Evolutionary conservation across 2,888 invertebrate genomes (phyloP), one percentile per base, ranked within the genome.

Genomic region (Dynastes tityus): DNA sequence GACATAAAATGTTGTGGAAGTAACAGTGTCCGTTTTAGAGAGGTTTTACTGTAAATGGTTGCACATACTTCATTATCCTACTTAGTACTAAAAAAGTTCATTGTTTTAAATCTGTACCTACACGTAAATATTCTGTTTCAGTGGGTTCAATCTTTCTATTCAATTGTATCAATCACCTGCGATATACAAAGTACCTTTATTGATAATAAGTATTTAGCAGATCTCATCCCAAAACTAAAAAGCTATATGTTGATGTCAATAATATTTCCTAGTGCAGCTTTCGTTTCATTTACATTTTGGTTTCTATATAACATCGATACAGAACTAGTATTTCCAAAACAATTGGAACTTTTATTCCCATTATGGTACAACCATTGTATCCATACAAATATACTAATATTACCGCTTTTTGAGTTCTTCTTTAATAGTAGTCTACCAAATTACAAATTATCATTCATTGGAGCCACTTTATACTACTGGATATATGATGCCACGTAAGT

Each of bases 301-400:
- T 58, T 75, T 2, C 65, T 86, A 49, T 85, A 83, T 79, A 70
- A 74, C 4, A 78, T 83, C 13, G 84, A 86, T 67, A 80, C 83
- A 63, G 84, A 85, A 73, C 80, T 85, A n/a, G 82, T 86, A 5
- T 85, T 83, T 65, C 85, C 86, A 0, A 82, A 80, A 76, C 78
- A 80, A 51, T 68, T 85, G 8, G 84, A 85, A 58, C 65, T 64
- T 32, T 79, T 84, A 22, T n/a, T 80, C 1, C 80, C 80, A 27
- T n/a, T 13, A 29, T 86, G 85, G 84, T 77, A 85, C 22, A 86
- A 86, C 80, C 86, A 86, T 76, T 82, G 83, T 22, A 81, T 85
- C 55, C 86, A 86, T 80, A 85, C 84, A 1, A 80, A 80, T 49
- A 85, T 85, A 53, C 77, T 84, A 5, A 32, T 83, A 11, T 77